phyloP scores from a whole-genome alignment of 2,113 vertebrate genomes.

The Malurus elegans region DNA sequence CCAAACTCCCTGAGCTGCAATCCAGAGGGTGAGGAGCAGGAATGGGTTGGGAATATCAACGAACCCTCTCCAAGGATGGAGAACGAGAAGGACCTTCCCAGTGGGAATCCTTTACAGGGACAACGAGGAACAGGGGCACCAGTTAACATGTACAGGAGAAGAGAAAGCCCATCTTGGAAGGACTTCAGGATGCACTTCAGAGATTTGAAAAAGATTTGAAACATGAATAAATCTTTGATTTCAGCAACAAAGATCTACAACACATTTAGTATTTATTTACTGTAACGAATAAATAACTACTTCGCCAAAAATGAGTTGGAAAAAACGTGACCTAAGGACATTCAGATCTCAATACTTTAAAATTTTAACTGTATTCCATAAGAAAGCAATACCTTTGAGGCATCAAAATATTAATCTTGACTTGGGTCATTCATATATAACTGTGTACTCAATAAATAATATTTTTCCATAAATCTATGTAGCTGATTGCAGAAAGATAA shows the following conservation, averaged over 20 bases:
- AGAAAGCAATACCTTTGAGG: background rate
- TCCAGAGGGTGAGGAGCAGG: background rate
- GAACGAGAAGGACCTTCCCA: background rate
- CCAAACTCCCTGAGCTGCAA: background rate
- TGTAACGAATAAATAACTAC: background rate
- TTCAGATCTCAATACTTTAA: background rate
- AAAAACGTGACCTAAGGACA: background rate
- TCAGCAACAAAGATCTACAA: background rate
- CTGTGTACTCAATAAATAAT: background rate
- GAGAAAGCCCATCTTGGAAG: background rate
- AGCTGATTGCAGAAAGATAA: background rate
- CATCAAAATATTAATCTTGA: background rate
- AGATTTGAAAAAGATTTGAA: background rate
- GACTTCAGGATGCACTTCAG: background rate
- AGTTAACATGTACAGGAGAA: background rate
- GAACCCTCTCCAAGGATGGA: fast-evolving
- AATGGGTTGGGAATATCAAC: background rate
- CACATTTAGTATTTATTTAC: no score
- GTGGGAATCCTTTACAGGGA: fast-evolving
- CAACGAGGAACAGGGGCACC: background rate
- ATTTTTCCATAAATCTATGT: background rate
- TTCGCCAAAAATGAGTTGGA: background rate
- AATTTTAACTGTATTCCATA: background rate
- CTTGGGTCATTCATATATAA: background rate
- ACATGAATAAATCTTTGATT: background rate